phyloP scores from a whole-genome alignment of 2,113 vertebrate genomes.

The Prionailurus viverrinus region DNA sequence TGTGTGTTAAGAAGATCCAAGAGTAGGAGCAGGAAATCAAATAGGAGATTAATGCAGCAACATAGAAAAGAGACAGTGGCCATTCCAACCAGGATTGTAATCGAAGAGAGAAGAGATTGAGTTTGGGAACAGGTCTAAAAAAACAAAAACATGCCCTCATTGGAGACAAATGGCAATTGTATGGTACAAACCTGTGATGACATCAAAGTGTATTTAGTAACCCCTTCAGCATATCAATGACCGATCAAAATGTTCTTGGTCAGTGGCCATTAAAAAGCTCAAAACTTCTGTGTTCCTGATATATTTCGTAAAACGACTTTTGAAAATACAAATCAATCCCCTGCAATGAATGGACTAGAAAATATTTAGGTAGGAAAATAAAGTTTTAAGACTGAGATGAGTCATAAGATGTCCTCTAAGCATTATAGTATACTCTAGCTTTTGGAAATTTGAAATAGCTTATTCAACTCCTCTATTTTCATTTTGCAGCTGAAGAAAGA shows the following conservation, averaged over 20 bases:
- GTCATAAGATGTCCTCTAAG: neutral
- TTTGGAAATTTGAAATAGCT: neutral
- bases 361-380: neutral
- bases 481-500: constrained; percentile 38
- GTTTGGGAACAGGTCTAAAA: neutral
- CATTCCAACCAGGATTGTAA: neutral
- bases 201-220: neutral
- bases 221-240: neutral
- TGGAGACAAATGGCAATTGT: neutral
- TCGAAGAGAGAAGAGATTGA: neutral
- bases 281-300: neutral
- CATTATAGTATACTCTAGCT: neutral
- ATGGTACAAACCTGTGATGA: neutral
- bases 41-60: neutral
- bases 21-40: neutral
- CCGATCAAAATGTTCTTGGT: neutral
- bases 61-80: neutral
- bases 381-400: neutral
- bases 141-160: neutral
- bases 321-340: constrained; percentile 32
- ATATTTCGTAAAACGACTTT: constrained; percentile 42
- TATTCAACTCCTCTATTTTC: neutral
- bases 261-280: neutral
- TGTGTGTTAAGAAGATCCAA: neutral
- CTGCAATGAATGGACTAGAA: neutral